Conservation (phyloP, 2,113 vertebrate genomes). For the Phalacrocorax pelagicus region DNA sequence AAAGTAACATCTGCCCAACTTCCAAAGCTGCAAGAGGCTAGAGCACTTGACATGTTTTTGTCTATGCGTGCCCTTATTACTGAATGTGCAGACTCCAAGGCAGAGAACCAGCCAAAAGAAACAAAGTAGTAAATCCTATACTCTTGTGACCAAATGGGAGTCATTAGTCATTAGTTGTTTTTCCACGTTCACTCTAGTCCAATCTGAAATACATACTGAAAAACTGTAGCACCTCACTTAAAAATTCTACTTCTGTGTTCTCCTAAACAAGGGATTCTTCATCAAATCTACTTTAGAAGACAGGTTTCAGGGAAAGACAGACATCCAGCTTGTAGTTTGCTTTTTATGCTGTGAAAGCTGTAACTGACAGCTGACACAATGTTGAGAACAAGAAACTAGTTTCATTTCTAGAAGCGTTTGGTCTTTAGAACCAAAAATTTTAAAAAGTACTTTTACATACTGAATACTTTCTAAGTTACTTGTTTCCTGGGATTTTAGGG, state of each 20-base stretch:
- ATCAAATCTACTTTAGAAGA: neutral
- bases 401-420: neutral
- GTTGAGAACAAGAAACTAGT: neutral
- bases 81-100: neutral
- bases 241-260: neutral
- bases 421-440: neutral
- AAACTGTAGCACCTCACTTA: neutral
- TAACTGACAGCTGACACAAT: neutral
- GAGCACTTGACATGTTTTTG: neutral
- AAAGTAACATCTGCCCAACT: neutral
- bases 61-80: neutral
- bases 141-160: neutral
- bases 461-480: neutral
- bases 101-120: neutral
- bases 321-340: neutral
- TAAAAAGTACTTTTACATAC: neutral
- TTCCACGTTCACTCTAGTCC: neutral
- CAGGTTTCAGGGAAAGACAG: neutral
- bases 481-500: neutral
- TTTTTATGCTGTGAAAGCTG: neutral
- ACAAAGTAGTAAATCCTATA: neutral
- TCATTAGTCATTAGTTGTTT: neutral
- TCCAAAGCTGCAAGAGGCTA: neutral
- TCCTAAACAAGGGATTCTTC: neutral
- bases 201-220: neutral